Evolutionary conservation across 1,140 invertebrate genomes (phyloP), one percentile per base, ranked within the genome.

Genomic region (Wiebesia pumilae): DNA sequence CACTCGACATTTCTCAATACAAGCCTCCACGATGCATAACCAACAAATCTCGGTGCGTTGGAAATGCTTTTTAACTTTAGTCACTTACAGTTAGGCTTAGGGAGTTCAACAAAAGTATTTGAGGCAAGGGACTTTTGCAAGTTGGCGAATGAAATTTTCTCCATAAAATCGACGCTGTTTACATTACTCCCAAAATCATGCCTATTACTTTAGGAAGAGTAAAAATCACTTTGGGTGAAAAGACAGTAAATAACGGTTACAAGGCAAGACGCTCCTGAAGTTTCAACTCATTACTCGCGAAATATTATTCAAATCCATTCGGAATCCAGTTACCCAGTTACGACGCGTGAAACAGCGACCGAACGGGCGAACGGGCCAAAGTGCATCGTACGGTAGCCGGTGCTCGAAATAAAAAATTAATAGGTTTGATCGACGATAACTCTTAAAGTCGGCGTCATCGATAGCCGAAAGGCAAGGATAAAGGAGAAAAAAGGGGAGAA

Each of bases 381-480:
- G 9, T 54, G 58, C 58, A 14, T 6, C 19, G 6, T 24, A 43
- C 71, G 40, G 75, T 65, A 81, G 58, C 58, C 62, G 62, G n/a
- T 33, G 51, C 16, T 38, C 35, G 35, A 65, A 65, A 81, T 75
- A 62, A 73, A 83, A 73, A 33, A 58, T 14, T 14, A 24, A 54
- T n/a, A 19, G 19, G 14, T 51, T 78, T 58, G 51, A 84, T 84
- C 38, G 83, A 47, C 83, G 38, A 78, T 84, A 84, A 75, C 67
- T 54, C 40, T 24, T n/a, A 33, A 35, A 81, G 12, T 27, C 54
- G 16, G 38, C 27, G 62, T 65, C 43, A 40, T 54, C 81, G 38
- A 69, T 71, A 82, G 43, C 62, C 43, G 65, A 33, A 51, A 33
- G 47, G 30, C n/a, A 16, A 30, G 27, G 24, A 47, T 0, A 14